Evolutionary conservation across 2,797 vertebrate genomes (phyloP).

Genomic region (Enteromius thamalakanensis): DNA sequence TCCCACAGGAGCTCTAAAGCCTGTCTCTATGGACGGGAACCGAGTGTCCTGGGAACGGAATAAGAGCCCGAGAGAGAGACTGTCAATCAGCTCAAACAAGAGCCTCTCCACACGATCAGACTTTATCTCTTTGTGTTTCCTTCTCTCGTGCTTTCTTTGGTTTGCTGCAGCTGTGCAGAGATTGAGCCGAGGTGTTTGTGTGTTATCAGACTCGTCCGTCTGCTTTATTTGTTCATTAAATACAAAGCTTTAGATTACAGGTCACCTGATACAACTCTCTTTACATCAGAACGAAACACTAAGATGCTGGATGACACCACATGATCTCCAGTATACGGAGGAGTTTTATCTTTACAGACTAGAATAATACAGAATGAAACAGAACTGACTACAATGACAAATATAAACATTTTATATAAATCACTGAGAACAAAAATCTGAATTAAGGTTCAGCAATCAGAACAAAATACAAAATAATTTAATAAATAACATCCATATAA

Average conservation of each 20-base stretch:
- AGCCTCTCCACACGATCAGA: constrained; percentile 35
- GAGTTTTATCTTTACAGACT: background rate
- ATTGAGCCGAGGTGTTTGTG: background rate
- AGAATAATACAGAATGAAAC: background rate
- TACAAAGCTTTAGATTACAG: background rate
- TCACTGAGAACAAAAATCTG: background rate
- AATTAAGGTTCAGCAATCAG: background rate
- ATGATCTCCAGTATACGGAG: background rate
- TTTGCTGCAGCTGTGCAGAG: background rate
- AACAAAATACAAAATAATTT: background rate
- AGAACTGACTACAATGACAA: background rate
- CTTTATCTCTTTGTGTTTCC: background rate
- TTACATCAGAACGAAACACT: background rate
- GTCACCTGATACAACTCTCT: background rate
- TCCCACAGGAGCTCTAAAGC: constrained; percentile 27
- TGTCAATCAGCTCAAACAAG: constrained; percentile 45
- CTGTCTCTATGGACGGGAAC: constrained; percentile 45
- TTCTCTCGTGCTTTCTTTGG: background rate
- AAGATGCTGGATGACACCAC: background rate
- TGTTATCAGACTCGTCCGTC: background rate
- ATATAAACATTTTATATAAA: background rate
- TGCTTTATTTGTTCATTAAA: background rate
- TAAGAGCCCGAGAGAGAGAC: constrained; percentile 5
- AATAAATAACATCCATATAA: background rate
- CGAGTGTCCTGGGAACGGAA: constrained; percentile 51